Evolutionary conservation across 2,113 vertebrate genomes (phyloP).

Genomic region (Onychostoma macrolepis): DNA sequence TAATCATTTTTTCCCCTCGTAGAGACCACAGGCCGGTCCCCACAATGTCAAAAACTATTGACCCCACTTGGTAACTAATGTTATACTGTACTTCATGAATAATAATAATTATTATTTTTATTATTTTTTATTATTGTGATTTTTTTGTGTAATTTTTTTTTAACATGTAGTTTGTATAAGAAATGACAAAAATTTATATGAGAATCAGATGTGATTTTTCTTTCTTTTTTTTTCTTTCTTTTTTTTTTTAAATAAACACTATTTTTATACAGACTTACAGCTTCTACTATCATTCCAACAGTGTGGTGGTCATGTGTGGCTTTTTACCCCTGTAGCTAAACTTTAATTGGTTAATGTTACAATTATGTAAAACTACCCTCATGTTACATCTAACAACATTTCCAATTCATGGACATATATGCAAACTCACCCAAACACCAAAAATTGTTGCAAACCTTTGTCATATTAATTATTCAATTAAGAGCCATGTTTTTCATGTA

Average conservation of each 20-base stretch:
- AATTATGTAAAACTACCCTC: neutral
- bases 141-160: too few relatives aligned
- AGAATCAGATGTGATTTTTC: too few relatives aligned
- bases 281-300: neutral
- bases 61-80: too few relatives aligned
- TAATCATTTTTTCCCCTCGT: too few relatives aligned
- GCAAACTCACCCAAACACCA: neutral
- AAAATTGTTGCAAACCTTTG: slow-evolving; percentile 69
- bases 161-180: too few relatives aligned
- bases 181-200: too few relatives aligned
- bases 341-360: neutral
- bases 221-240: too few relatives aligned
- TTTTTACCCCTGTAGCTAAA: neutral
- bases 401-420: neutral
- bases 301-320: neutral
- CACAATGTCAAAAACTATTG: too few relatives aligned
- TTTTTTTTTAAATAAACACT: neutral
- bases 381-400: neutral
- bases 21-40: too few relatives aligned
- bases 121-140: too few relatives aligned
- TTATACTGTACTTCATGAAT: too few relatives aligned
- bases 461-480: slow-evolving; percentile 70
- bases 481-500: slow-evolving; percentile 67
- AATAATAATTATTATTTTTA: too few relatives aligned
- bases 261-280: neutral